Conservation (phyloP, 2,888 invertebrate genomes). For the Scaptomyza parva region DNA sequence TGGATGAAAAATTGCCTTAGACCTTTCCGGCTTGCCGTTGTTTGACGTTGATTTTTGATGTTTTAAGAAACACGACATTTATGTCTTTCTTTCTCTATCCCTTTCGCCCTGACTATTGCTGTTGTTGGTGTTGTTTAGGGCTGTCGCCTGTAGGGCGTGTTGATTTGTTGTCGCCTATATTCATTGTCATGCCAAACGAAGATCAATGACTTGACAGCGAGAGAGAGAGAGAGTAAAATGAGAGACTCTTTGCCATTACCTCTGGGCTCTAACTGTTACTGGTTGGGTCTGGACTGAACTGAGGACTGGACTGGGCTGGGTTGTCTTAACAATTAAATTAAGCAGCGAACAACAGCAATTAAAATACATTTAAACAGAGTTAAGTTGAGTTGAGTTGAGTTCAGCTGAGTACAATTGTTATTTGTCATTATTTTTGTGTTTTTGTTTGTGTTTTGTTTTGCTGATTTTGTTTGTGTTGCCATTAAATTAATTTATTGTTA, state of each 20-base stretch:
- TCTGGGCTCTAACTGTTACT: too few relatives aligned
- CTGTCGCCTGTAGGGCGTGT: slow-evolving; percentile 30
- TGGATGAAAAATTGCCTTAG: slow-evolving; percentile 9
- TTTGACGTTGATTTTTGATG: slow-evolving; percentile 25
- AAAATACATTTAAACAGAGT: slow-evolving; percentile 36
- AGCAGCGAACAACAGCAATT: slow-evolving; percentile 40
- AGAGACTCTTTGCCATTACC: too few relatives aligned
- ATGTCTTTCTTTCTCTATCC: slow-evolving; percentile 9
- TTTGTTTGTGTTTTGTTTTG: slow-evolving; percentile 9
- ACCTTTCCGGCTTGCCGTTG: slow-evolving; percentile 38
- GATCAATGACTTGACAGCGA: slow-evolving; percentile 62
- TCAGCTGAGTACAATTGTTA: slow-evolving; percentile 20
- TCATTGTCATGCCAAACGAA: slow-evolving; percentile 41
- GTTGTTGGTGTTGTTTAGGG: neutral
- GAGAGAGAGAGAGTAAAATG: neutral
- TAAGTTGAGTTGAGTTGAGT: slow-evolving; percentile 23
- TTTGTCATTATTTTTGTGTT: slow-evolving; percentile 8
- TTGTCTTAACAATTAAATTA: slow-evolving; percentile 10
- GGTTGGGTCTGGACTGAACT: too few relatives aligned
- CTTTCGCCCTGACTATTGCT: neutral
- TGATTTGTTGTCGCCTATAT: slow-evolving; percentile 28
- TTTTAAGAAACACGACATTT: slow-evolving; percentile 28
- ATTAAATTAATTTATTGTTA: slow-evolving; percentile 63
- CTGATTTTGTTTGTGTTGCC: slow-evolving; percentile 44
- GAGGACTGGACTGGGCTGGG: neutral